Conservation (phyloP, 2,888 invertebrate species). For the Polyploca ridens region DNA sequence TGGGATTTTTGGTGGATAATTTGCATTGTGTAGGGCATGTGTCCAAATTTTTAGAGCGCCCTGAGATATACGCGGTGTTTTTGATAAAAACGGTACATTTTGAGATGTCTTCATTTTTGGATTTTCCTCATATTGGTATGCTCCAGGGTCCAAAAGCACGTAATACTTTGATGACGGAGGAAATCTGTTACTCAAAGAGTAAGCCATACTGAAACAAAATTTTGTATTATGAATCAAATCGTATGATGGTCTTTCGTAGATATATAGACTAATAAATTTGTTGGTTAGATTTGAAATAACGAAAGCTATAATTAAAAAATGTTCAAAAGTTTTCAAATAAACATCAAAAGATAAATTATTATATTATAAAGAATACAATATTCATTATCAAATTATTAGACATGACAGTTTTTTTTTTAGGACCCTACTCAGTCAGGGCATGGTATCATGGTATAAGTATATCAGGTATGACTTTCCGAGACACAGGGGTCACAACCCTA, state of each 20-base stretch:
- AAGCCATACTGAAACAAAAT: conserved; percentile 52
- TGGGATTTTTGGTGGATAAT: conserved; percentile 44
- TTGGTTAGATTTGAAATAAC: no score
- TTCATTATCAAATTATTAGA: no score
- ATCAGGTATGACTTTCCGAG: no score
- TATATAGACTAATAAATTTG: background rate
- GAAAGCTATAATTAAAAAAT: no score
- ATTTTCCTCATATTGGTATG: conserved; percentile 50
- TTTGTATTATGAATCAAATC: background rate
- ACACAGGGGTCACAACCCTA: no score
- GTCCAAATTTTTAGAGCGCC: conserved; percentile 54
- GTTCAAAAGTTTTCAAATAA: no score
- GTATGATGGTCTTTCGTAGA: background rate
- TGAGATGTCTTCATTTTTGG: conserved; percentile 32
- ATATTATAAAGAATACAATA: no score
- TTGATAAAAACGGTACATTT: conserved; percentile 63
- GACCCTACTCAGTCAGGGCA: no score
- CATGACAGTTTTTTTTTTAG: no score
- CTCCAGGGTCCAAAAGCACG: conserved; percentile 64
- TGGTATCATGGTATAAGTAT: no score
- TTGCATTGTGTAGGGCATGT: conserved; percentile 53
- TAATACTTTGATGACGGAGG: conserved; percentile 42
- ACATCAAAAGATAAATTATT: no score
- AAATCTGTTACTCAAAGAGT: conserved; percentile 56
- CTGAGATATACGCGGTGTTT: conserved; percentile 46